Base-by-base conservation (phyloP, 2,888 invertebrate species). In the Shargacucullia verbasci region DNA sequence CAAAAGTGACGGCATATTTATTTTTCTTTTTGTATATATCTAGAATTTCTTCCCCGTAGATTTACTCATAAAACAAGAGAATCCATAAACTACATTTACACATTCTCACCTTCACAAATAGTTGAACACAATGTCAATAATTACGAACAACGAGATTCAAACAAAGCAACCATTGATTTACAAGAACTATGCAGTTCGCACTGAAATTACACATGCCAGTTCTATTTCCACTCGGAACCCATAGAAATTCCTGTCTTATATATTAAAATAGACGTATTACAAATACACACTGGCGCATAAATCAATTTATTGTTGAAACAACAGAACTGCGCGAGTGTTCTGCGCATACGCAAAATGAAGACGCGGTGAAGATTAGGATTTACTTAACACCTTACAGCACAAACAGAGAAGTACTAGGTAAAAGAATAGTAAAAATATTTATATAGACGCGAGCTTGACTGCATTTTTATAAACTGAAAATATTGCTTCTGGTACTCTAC, bases 191-290 rank as follows among this genome's bases (percentile, higher is more conserved):
- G 74, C 67, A 73, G 67, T 77, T 70, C 59, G 46, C 14, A 27
- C 37, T 59, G 55, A 53, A 69, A 66, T 63, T 67, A 73, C 74
- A 63, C 60, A 65, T 54, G 62, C 66, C 65, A 62, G 73, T 71
- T 79, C 82, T 83, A 83, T 83, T 83, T 83, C 64, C 63, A 79
- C 56, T 59, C 63, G 59, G 59, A 71, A 73, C 68, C 63, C 64
- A 80, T 72, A 73, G 66, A 76, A 74, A 82, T 82, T 80, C 82
- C 79, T 73, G 72, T 68, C 70, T 79, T 78, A 76, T 78, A 79
- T 75, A 80, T 79, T 76, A 63, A 78, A 80, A 80, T 80, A 70
- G 70, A 71, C 61, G 65, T 69, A 72, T 73, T 76, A 69, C 76
- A 67, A 76, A 76, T 74, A 73, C 65, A 73, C 65, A 70, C 61